A percentile compares a stretch with the other conserved stretches of the same genome.
Evolutionary conservation across 2,888 invertebrate genomes (phyloP).

Genomic region (Lumbricus terrestris): DNA sequence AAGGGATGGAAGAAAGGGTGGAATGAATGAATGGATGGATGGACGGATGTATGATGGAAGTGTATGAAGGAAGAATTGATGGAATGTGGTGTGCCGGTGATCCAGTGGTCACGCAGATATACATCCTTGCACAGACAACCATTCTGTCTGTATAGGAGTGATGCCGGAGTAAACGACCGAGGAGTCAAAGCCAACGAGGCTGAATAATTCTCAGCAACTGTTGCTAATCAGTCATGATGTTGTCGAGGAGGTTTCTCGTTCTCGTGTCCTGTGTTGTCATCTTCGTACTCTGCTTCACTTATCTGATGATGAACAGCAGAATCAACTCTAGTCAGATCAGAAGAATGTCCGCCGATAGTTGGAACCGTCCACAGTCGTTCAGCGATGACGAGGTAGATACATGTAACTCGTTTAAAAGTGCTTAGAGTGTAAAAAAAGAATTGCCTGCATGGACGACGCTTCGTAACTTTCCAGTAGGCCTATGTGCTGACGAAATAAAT

Average conservation of each 20-base stretch:
- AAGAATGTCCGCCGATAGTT: background rate
- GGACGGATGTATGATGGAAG: too few relatives aligned
- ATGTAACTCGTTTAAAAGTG: background rate
- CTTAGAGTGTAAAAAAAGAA: too few relatives aligned
- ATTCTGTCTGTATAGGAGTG: background rate
- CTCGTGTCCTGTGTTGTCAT: background rate
- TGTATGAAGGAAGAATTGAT: too few relatives aligned
- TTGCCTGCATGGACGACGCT: too few relatives aligned
- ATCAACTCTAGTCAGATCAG: background rate
- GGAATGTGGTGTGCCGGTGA: too few relatives aligned
- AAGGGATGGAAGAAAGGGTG: too few relatives aligned
- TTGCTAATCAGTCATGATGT: background rate
- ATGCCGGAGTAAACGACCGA: background rate
- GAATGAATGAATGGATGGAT: too few relatives aligned
- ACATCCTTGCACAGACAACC: too few relatives aligned
- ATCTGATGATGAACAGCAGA: background rate
- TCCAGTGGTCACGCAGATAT: too few relatives aligned
- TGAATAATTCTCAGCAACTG: background rate
- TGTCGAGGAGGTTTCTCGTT: background rate
- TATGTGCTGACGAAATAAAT: too few relatives aligned
- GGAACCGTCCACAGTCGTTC: background rate
- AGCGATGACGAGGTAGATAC: background rate
- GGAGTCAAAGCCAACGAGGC: background rate
- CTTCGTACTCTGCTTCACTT: background rate
- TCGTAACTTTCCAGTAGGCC: too few relatives aligned